Base-by-base conservation (phyloP, 2,888 invertebrate genomes). In the Cephus pulcher region DNA sequence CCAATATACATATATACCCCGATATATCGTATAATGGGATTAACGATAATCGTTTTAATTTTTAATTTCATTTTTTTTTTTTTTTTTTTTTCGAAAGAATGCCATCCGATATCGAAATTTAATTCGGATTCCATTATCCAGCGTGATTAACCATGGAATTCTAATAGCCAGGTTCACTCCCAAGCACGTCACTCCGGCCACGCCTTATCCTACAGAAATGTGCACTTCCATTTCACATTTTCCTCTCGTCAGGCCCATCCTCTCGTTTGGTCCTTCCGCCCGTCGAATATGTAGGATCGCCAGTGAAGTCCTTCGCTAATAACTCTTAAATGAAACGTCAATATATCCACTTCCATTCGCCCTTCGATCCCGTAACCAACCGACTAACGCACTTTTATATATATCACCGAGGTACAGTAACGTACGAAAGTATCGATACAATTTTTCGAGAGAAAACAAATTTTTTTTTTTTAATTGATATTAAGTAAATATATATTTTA, bases 121-220 rank as follows among this genome's bases (percentile, higher is more conserved):
- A 56, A 56, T 56, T 56, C 23, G 40, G 23, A 56, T 56, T 56
- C 40, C 23, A 56, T 56, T 56, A 56, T 56, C 23, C 40, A 1
- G 2, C 40, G 4, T 23, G 40, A 56, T 56, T 56, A 56, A 2
- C 23, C 40, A 23, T 56, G 40, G 23, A 56, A 56, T 56, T 56
- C 40, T 23, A 15, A 23, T 23, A 56, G 15, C 40, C 40, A 56
- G 40, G 2, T 56, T 23, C 40, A 23, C 81, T 78, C 75, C 73
- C 56, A 4, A 71, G 73, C 77, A 75, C 78, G 77, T 82, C 77
- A 79, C 76, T 75, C 81, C 82, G 79, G 76, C 80, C 79, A 73
- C 80, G 75, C 77, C 82, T 80, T 83, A 15, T 56, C 15, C 82
- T 75, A 81, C 81, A 78, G 75, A 79, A 81, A 79, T 80, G 34